Evolutionary conservation across 2,888 invertebrate genomes (phyloP).

Genomic region (Latheticus oryzae): DNA sequence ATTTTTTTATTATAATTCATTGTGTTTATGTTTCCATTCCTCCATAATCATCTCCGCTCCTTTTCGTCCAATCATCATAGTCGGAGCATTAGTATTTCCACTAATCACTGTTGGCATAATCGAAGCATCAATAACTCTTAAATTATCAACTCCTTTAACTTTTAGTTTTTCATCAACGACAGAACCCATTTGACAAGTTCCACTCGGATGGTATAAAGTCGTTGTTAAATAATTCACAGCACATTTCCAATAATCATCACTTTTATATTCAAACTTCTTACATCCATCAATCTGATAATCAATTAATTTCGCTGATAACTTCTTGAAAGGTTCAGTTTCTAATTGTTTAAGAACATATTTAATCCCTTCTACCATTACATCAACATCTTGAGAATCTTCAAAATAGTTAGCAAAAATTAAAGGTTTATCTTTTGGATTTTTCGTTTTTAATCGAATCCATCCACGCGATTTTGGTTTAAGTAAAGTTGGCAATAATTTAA

Average conservation of each 20-base stretch:
- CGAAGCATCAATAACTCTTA: conserved; percentile 83
- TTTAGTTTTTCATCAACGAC: conserved; percentile 78
- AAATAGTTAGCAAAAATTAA: conserved; percentile 75
- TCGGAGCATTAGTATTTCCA: conserved; percentile 70
- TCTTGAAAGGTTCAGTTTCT: conserved; percentile 63
- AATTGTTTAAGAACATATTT: conserved; percentile 62
- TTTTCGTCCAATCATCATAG: conserved; percentile 66
- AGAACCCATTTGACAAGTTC: conserved; percentile 74
- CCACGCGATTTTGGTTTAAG: conserved; percentile 69
- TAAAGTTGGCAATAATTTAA: conserved; percentile 45
- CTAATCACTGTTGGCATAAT: conserved; percentile 80
- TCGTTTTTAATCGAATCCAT: conserved; percentile 68
- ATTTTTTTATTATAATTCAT: conserved; percentile 15
- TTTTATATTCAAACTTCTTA: conserved; percentile 57
- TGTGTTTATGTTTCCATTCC: conserved; percentile 49
- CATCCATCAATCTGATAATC: conserved; percentile 67
- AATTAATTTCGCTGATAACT: conserved; percentile 60
- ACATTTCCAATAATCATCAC: conserved; percentile 69
- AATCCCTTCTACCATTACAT: conserved; percentile 68
- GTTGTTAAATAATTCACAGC: conserved; percentile 57
- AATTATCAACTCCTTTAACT: conserved; percentile 74
- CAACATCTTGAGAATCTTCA: conserved; percentile 68
- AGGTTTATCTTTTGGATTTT: conserved; percentile 71
- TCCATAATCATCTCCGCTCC: conserved; percentile 66
- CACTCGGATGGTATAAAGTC: conserved; percentile 56